A percentile compares a stretch with the other conserved stretches of the same genome.
These are phyloP conservation scores for Nemoura dubitans DNA, from an alignment of 2,888 invertebrate genomes.

Conservation along the genomic window DNA sequence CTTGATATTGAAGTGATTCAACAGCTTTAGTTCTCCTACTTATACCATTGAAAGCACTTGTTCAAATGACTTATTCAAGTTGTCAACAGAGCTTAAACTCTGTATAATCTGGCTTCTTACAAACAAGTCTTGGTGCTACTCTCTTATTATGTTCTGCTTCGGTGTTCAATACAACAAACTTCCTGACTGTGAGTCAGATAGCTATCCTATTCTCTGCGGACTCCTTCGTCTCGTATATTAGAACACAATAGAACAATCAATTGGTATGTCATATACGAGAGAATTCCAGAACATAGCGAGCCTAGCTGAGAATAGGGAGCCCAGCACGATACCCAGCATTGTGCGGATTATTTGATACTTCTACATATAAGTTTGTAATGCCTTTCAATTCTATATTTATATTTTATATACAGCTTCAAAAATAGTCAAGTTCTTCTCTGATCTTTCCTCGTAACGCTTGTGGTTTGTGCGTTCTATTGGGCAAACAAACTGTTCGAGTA, in stretches of 20 bases:
- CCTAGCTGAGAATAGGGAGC: neutral
- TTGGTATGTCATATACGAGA: conserved; percentile 2
- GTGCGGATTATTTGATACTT: neutral
- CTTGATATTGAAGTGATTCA: conserved; percentile 12
- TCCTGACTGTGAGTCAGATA: neutral
- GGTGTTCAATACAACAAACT: conserved; percentile 5
- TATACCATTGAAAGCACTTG: conserved; percentile 24
- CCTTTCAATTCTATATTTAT: neutral
- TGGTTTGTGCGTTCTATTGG: neutral
- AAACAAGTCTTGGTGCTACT: conserved; percentile 7
- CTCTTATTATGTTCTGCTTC: conserved; percentile 7
- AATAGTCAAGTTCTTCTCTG: neutral
- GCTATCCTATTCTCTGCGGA: neutral
- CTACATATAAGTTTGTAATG: neutral
- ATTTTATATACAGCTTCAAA: neutral
- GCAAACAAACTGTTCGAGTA: neutral
- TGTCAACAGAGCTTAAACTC: conserved; percentile 30
- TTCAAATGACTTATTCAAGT: conserved; percentile 21
- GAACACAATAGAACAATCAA: neutral
- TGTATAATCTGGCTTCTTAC: conserved; percentile 18
- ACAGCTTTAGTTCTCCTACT: conserved; percentile 14
- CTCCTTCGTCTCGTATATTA: neutral
- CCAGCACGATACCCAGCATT: neutral
- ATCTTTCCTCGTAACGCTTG: neutral
- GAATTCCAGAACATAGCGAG: neutral